Evolutionary conservation across 2,888 invertebrate species (phyloP).

Genomic region (Catocala sponsa): DNA sequence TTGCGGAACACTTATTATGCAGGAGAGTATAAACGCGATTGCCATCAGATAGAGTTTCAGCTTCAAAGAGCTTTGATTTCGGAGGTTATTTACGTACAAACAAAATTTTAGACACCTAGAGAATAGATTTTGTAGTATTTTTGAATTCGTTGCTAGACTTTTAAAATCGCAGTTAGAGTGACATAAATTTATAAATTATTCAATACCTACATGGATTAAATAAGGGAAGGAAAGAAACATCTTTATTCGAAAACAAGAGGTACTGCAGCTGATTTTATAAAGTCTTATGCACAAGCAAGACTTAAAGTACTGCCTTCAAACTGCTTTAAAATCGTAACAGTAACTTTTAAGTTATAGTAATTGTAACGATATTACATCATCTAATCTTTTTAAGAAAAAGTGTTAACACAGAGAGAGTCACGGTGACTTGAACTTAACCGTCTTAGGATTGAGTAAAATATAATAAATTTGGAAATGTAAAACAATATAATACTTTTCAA

Average conservation of each 20-base stretch:
- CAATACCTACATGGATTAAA: constrained; percentile 5
- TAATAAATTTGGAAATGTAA: too few species aligned
- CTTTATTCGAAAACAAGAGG: constrained; percentile 20
- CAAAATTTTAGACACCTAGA: constrained; percentile 34
- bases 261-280: too few species aligned
- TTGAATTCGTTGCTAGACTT: constrained; percentile 46
- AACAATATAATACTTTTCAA: too few species aligned
- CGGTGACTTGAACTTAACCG: too few species aligned
- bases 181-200: constrained; percentile 19
- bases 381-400: too few species aligned
- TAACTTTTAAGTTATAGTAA: too few species aligned
- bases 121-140: constrained; percentile 33
- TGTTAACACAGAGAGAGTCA: too few species aligned
- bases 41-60: constrained; percentile 24
- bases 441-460: too few species aligned
- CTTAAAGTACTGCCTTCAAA: too few species aligned
- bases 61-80: constrained; percentile 23
- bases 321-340: too few species aligned
- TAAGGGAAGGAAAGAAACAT: constrained; percentile 3
- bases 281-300: too few species aligned
- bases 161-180: constrained; percentile 33
- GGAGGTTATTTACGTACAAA: constrained; percentile 49
- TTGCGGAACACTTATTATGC: constrained; percentile 4
- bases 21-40: constrained; percentile 22
- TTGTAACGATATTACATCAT: too few species aligned